Evolutionary conservation across 2,888 invertebrate species (phyloP), one percentile per base, ranked within the genome.

Genomic region (Hyalella azteca): DNA sequence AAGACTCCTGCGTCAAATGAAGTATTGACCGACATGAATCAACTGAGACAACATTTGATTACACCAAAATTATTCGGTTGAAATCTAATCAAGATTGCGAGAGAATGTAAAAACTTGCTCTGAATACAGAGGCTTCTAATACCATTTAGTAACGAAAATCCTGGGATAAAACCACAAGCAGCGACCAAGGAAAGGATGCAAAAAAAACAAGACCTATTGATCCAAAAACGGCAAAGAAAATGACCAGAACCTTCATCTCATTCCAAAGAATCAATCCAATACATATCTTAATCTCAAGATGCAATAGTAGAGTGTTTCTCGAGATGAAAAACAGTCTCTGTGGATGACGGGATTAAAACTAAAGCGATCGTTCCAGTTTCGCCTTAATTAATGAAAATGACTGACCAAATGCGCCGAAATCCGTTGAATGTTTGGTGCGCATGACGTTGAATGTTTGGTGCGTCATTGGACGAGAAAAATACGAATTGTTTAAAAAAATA

Each of bases 161-260:
- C 11, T 3, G 29, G 19, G 3, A 3, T 11, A 36, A 39, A 66
- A 66, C 66, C 3, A 36, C 36, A 66, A 36, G 36, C 36, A 15
- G 13, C 19, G 15, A 36, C 11, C 15, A n/a, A n/a, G n/a, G 36
- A 36, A 26, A 36, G 39, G 9, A 66, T 36, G 22, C 5, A 11
- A 7, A n/a, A 45, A 45, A 9, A 45, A 36, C 36, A 36, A 54
- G 19, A 66, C 66, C 29, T 36, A 29, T 15, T 66, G 26, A 1
- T 36, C 11, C 36, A 36, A 32, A 9, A 66, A 3, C 11, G 19
- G 0, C 13, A 36, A 7, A 66, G 13, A 66, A 36, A 66, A 2
- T 66, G 39, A 66, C 66, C 66, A 66, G 36, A 13, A 66, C 36
- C 66, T 36, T 45, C 45, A 45, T 45, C 45, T 45, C 45, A 45